phyloP scores from a whole-genome alignment of 2,113 vertebrate species.

The Neolamprologus toae region DNA sequence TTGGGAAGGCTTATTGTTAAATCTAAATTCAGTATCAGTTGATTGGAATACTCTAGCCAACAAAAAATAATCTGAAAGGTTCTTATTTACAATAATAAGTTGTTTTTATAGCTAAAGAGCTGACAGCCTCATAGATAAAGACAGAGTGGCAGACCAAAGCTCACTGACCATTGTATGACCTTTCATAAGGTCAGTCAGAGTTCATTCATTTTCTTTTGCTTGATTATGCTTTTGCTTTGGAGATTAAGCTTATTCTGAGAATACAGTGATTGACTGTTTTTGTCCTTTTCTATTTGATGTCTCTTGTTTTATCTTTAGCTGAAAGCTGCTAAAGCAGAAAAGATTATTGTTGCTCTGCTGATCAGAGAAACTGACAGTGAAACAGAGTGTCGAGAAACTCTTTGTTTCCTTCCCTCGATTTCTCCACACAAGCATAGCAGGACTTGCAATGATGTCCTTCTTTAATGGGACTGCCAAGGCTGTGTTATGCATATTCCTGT shows the following conservation, averaged over 20 bases:
- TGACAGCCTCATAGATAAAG: not conserved
- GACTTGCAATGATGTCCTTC: not conserved
- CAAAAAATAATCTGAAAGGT: accelerated
- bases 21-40: not conserved
- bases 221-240: not conserved
- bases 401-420: not conserved
- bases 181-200: not conserved
- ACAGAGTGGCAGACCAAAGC: not conserved
- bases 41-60: not conserved
- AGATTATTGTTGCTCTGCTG: not conserved
- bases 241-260: not conserved
- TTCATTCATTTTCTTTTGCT: not conserved
- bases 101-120: not conserved
- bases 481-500: not conserved
- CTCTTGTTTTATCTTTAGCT: not conserved
- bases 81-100: not conserved
- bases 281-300: not conserved
- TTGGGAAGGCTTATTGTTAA: not conserved
- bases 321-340: not conserved
- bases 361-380: not conserved
- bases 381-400: not conserved
- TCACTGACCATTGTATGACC: not conserved
- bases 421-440: not conserved
- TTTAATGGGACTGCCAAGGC: not conserved
- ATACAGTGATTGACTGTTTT: not conserved